These are phyloP conservation scores for Marisa cornuarietis DNA, from an alignment of 1,140 invertebrate genomes.

Conservation along the genomic window DNA sequence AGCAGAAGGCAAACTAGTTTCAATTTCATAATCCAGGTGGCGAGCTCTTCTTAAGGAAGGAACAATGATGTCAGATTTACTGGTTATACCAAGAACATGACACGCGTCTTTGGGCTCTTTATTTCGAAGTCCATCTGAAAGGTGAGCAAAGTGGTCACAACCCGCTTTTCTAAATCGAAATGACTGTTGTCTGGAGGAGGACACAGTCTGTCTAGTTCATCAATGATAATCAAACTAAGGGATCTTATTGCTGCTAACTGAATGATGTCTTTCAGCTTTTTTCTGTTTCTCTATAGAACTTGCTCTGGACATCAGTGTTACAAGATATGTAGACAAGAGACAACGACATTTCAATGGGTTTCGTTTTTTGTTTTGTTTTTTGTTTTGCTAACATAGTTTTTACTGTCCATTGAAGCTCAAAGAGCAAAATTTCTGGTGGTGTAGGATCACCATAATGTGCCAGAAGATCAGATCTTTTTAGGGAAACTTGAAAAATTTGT, in stretches of 20 bases:
- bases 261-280: conserved; percentile 75
- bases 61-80: conserved; percentile 53
- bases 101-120: conserved; percentile 4
- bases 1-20: conserved; percentile 82
- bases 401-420: conserved; percentile 95
- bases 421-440: conserved; percentile 81
- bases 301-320: conserved; percentile 34
- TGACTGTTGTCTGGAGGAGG: conserved; percentile 81
- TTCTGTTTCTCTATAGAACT: conserved; percentile 77
- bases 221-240: conserved; percentile 97
- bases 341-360: conserved; percentile 36
- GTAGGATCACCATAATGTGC: conserved; percentile 40
- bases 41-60: conserved; percentile 54
- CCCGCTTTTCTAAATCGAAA: conserved; percentile 77
- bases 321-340: conserved; percentile 36
- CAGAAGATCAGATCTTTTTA: conserved; percentile 42
- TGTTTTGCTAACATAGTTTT: conserved; percentile 97
- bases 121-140: conserved; percentile 76
- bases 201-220: conserved; percentile 99
- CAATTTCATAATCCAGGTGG: conserved; percentile 75
- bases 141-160: conserved; percentile 75
- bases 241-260: conserved; percentile 71
- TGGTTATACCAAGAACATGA: conserved; percentile 55
- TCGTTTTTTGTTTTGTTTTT: no score
- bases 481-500: conserved; percentile 47